Evolutionary conservation across 1,140 invertebrate genomes (phyloP).

Genomic region (Diploscapter pachys): DNA sequence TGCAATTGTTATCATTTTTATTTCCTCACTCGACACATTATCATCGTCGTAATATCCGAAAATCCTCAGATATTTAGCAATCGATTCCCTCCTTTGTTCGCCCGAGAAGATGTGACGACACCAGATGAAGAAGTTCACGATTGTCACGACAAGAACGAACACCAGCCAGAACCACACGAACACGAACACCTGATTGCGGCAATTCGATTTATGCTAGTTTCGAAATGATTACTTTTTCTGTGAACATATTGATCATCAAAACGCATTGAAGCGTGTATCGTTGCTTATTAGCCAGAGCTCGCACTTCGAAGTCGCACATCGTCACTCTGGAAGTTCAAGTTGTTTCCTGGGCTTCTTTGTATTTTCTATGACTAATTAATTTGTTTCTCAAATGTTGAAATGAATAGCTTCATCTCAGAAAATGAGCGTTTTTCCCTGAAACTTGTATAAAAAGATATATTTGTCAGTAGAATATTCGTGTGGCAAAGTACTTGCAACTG

Average conservation of each 20-base stretch:
- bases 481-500: too few relatives aligned
- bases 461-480: too few relatives aligned
- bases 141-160: slow-evolving; percentile 46
- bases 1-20: background rate
- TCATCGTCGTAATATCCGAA: slow-evolving; percentile 28
- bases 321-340: slow-evolving; percentile 61
- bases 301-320: slow-evolving; percentile 60
- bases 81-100: slow-evolving; percentile 31
- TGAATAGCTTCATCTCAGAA: too few relatives aligned
- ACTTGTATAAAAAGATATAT: too few relatives aligned
- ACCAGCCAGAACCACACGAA: slow-evolving; percentile 61
- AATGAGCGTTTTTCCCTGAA: too few relatives aligned
- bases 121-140: slow-evolving; percentile 46
- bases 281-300: slow-evolving; percentile 52
- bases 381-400: too few relatives aligned
- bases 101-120: slow-evolving; percentile 31
- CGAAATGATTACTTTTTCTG: slow-evolving; percentile 53
- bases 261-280: slow-evolving; percentile 59
- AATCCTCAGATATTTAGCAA: slow-evolving; percentile 43
- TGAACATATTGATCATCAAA: slow-evolving; percentile 59
- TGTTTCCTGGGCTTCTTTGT: background rate
- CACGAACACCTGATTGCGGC: slow-evolving; percentile 44
- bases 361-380: too few relatives aligned
- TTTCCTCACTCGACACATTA: slow-evolving; percentile 21
- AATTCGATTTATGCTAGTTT: background rate